A percentile compares a stretch with the other conserved stretches of the same genome.
Conservation (phyloP, 2,888 invertebrate genomes). For the Oegoconia quadripuncta region DNA sequence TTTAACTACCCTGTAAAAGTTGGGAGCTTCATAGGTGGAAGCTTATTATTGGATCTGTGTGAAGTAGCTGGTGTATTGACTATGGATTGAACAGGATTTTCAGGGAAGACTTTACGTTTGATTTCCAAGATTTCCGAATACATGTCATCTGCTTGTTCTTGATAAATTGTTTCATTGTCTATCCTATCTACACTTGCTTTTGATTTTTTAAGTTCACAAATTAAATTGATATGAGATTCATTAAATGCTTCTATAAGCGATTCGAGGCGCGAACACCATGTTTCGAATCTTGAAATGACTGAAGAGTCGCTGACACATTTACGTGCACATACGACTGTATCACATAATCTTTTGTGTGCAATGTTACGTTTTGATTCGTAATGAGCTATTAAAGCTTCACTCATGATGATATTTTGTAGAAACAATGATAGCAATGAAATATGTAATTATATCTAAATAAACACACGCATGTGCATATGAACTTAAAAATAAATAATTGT, state of each 20-base stretch:
- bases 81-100: too few relatives aligned
- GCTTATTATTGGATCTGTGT: background rate
- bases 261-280: background rate
- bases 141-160: conserved; percentile 1
- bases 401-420: background rate
- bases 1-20: background rate
- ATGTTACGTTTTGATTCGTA: background rate
- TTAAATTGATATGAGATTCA: background rate
- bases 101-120: background rate
- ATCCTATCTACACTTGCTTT: background rate
- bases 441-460: too few relatives aligned
- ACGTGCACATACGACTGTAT: background rate
- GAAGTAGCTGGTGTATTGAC: too few relatives aligned
- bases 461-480: too few relatives aligned
- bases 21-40: background rate
- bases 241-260: background rate
- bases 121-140: background rate
- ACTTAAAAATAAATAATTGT: too few relatives aligned
- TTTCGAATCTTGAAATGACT: background rate
- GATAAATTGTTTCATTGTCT: background rate
- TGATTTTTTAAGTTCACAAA: background rate
- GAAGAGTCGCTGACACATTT: background rate
- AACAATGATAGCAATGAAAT: too few relatives aligned
- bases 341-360: background rate
- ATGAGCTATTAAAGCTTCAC: background rate